phyloP scores from a whole-genome alignment of 2,888 invertebrate genomes.

The Xylophagus ater region DNA sequence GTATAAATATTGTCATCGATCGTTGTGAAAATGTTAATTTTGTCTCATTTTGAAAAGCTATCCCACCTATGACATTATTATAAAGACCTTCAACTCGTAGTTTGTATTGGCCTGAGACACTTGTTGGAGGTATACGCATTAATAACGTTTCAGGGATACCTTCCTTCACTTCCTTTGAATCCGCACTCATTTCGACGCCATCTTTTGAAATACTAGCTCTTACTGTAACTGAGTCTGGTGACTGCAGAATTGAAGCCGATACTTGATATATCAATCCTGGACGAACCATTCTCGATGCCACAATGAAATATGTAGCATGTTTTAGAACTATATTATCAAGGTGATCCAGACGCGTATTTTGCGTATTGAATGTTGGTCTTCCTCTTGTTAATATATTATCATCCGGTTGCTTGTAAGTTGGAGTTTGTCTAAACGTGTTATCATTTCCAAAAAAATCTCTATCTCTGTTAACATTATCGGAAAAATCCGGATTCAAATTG shows the following conservation, averaged over 20 bases:
- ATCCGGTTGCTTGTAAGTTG: too few species aligned
- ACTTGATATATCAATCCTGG: slow-evolving; percentile 86
- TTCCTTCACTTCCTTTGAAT: slow-evolving; percentile 68
- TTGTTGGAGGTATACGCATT: slow-evolving; percentile 78
- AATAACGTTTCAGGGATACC: slow-evolving; percentile 83
- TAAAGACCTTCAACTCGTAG: slow-evolving; percentile 71
- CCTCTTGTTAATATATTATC: slow-evolving; percentile 20
- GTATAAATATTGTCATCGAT: slow-evolving; percentile 91
- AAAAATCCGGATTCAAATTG: too few species aligned
- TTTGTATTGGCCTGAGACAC: slow-evolving; percentile 72
- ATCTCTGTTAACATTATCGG: slow-evolving; percentile 4
- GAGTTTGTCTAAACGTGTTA: background rate
- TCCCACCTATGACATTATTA: slow-evolving; percentile 59
- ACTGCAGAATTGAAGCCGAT: slow-evolving; percentile 70
- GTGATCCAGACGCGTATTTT: slow-evolving; percentile 14
- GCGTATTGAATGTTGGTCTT: slow-evolving; percentile 29
- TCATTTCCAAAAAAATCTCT: background rate
- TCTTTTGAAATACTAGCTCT: slow-evolving; percentile 81
- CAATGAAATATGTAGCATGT: slow-evolving; percentile 70
- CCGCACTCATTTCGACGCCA: slow-evolving; percentile 79
- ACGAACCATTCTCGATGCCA: slow-evolving; percentile 81
- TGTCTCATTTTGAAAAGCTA: slow-evolving; percentile 83
- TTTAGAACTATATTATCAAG: slow-evolving; percentile 11
- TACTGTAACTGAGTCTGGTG: slow-evolving; percentile 69
- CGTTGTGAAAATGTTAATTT: slow-evolving; percentile 72